Conservation (phyloP, 2,113 vertebrate species). For the Ceratotherium simum region DNA sequence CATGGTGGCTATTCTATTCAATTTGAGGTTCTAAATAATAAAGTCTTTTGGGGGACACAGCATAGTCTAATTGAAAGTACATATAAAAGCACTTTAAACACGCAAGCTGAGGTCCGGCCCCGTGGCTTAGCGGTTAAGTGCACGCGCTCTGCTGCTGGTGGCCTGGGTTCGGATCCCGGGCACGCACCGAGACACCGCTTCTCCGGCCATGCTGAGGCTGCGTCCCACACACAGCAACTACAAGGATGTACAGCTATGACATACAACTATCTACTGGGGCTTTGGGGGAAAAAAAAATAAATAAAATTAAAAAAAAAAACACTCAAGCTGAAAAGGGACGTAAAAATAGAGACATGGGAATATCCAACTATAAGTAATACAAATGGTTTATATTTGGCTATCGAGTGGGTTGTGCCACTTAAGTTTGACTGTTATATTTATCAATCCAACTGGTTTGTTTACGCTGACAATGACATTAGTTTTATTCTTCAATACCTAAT, state of each 20-base stretch:
- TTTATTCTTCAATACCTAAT: not conserved
- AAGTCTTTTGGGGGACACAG: not conserved
- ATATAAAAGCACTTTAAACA: not conserved
- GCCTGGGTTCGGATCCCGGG: too few species aligned
- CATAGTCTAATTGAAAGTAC: not conserved
- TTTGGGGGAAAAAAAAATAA: too few species aligned
- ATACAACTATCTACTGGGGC: too few species aligned
- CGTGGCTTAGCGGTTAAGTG: too few species aligned
- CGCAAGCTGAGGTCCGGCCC: not conserved
- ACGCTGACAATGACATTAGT: not conserved
- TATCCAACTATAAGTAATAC: not conserved
- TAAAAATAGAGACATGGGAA: not conserved
- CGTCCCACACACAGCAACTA: too few species aligned
- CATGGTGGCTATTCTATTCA: not conserved
- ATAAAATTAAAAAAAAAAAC: not conserved
- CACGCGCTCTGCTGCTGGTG: too few species aligned
- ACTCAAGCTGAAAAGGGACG: not conserved
- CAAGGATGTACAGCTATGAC: too few species aligned
- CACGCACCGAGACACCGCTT: too few species aligned
- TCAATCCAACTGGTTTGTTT: not conserved
- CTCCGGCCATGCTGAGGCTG: too few species aligned
- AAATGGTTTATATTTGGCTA: not conserved
- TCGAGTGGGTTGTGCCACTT: not conserved
- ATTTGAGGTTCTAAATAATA: not conserved
- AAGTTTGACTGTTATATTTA: not conserved